Evolutionary conservation across 2,888 invertebrate species (phyloP).

Genomic region (Syrphus vitripennis): DNA sequence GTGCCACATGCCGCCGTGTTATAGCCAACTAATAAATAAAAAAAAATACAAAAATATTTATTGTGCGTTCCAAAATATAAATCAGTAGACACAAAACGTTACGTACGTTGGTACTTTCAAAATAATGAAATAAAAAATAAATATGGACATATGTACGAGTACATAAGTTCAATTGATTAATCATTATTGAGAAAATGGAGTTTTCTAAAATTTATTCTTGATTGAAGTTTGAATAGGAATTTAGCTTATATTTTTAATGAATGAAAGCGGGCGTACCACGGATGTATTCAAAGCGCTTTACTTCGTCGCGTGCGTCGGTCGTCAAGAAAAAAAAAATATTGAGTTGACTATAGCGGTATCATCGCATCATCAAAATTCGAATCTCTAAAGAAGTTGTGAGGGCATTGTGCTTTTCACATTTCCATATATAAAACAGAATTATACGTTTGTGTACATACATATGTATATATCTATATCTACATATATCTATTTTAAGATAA

Average conservation of each 20-base stretch:
- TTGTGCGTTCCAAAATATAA: no score
- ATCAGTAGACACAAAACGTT: no score
- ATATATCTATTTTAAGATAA: slow-evolving; percentile 59
- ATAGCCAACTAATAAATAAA: no score
- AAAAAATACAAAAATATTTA: no score
- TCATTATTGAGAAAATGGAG: slow-evolving; percentile 40
- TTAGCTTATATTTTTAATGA: slow-evolving; percentile 35
- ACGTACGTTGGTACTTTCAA: background rate
- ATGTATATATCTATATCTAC: background rate
- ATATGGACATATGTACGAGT: no score
- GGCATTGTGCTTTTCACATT: slow-evolving; percentile 62
- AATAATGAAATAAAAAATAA: background rate
- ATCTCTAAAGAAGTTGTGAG: slow-evolving; percentile 56
- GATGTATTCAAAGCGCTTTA: slow-evolving; percentile 55
- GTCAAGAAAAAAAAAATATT: background rate
- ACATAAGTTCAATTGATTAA: slow-evolving; percentile 54
- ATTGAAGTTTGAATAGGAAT: slow-evolving; percentile 57
- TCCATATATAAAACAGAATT: slow-evolving; percentile 41
- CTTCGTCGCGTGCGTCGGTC: no score
- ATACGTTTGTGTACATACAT: no score
- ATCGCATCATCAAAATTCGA: slow-evolving; percentile 55
- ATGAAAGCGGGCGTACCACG: background rate
- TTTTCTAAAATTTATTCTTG: slow-evolving; percentile 44
- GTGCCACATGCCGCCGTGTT: no score
- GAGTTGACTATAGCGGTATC: slow-evolving; percentile 22